Evolutionary conservation across 2,888 invertebrate genomes (phyloP), one percentile per base, ranked within the genome.

Genomic region (Baronia brevicornis): DNA sequence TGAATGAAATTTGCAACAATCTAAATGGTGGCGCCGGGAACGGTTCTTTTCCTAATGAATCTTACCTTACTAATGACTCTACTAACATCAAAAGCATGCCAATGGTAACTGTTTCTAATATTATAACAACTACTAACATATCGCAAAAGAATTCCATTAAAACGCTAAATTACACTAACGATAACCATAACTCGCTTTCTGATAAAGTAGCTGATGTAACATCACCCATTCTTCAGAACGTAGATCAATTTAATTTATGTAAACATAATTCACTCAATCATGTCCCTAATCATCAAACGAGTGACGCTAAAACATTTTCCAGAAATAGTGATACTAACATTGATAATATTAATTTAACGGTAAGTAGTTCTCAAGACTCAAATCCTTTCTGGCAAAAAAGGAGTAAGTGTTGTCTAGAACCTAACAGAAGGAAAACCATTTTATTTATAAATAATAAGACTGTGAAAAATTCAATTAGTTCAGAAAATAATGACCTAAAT

Each of bases 41-140:
- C 43, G 51, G 46, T 41, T 38, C 58, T 61, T 62, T 66, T 56
- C 58, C 60, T 77, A 75, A 69, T 51, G 55, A 63, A 51, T 52
- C 46, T 51, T 54, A 41, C 39, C 31, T 48, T 41, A 57, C 63
- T 66, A 73, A 67, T 47, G 55, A 63, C 39, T 48, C 67, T 49
- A 59, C 72, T 78, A 80, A 74, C 66, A 63, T 56, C 68, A 75
- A 74, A 58, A 71, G 78, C 79, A 84, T 80, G 78, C 74, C 84
- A 59, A 79, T 78, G 84, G 84, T 85, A 84, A 84, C 80, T 72
- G 85, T 85, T 57, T 84, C 84, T 74, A 84, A 85, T 63, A 85
- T 85, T 58, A 80, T 75, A 55, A 84, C 84, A 56, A 84, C 77
- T 60, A 77, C 84, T 82, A 84, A 82, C 64, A 78, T 79, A 52